Base-by-base conservation (phyloP, 2,113 vertebrate species). In the Thomomys bottae region DNA sequence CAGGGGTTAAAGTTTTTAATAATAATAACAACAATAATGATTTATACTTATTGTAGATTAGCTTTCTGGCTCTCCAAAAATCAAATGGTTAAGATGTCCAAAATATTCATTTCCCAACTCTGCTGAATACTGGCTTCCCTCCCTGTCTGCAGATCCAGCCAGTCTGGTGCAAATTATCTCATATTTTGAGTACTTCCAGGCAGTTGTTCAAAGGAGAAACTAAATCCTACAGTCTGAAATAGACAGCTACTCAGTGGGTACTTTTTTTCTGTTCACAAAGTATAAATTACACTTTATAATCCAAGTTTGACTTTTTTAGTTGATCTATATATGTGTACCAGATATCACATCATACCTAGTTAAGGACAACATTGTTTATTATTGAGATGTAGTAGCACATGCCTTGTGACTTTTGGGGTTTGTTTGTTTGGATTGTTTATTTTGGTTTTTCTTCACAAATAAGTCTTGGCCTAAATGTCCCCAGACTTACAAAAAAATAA, bases 11-110 rank as follows among this genome's bases (percentile, higher is more conserved):
- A 24, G 72, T 93, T 95, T 95, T 95, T 75, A 94, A 95, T 95
- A 90, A 96, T 95, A 95, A 89, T 94, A 95, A 95, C 81, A 90
- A 89, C 40, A 88, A 90, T 86, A 96, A 92, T 95, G 88, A 96
- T 63, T 88, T 94, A 87, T 85, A 89, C 78, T 95, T 96, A 89
- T 79, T 92, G 87, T 85, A 92, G 87, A 92, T 96, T 97, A 96
- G 78, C 89, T 96, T 96, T 95, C 77, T 97, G 79, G 84, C 92
- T 94, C 28, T 84, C 71, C 42, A 89, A 84, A 92, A 95, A 94
- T 87, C 88, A 95, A 95, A 91, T 88, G 93, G 87, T 94, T 63
- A 89, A 95, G 77, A 91, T 95, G 34, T 94, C 89, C 78, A 92
- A 89, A 96, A 72, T 85, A 34, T 96, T 97, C 81, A 85, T 91